Evolutionary conservation across 2,888 invertebrate species (phyloP), one percentile per base, ranked within the genome.

Genomic region (Leptinotarsa tumamoca): DNA sequence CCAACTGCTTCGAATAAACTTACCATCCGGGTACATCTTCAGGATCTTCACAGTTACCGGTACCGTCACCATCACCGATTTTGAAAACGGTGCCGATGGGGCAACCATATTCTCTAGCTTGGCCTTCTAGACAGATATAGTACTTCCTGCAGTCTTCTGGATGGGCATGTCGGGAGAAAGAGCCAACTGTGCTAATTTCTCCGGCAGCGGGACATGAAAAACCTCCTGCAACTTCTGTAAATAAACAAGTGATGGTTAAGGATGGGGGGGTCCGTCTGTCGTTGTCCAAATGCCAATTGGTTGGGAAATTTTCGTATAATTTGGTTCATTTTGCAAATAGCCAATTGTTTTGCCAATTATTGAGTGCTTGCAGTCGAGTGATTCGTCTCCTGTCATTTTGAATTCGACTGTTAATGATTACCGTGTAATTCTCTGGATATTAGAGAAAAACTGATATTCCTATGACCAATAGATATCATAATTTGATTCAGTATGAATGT

Each of bases 11-110:
- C n/a, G 13, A 14, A 5, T 7, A 43, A 73, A 83, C 95, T 95
- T 89, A 96, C 96, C 97, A 97, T 92, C 97, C 97, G 89, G 95
- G 95, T 91, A 97, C 97, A 89, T 96, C 96, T 90, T 96, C 96
- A 82, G 97, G 97, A 87, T 97, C 97, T 90, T 96, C 95, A 89
- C 97, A 98, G 91, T 96, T 96, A 82, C 97, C 96, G 83, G 95
- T 94, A 85, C 96, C 97, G 84, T 97, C 96, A 85, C 94, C 90
- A 86, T 95, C 95, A 77, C 96, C 96, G 89, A 97, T 96, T 89
- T 96, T 96, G 94, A 97, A 98, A 71, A 97, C 97, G 74, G 97
- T 97, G 74, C 97, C 97, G 87, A 98, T 96, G 86, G 97, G 97
- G 91, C 97, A 98, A 81, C 97, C 97, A 89, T 97, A 97, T 89